Conservation (phyloP, 2,888 invertebrate genomes). For the Drosophila lutescens region DNA sequence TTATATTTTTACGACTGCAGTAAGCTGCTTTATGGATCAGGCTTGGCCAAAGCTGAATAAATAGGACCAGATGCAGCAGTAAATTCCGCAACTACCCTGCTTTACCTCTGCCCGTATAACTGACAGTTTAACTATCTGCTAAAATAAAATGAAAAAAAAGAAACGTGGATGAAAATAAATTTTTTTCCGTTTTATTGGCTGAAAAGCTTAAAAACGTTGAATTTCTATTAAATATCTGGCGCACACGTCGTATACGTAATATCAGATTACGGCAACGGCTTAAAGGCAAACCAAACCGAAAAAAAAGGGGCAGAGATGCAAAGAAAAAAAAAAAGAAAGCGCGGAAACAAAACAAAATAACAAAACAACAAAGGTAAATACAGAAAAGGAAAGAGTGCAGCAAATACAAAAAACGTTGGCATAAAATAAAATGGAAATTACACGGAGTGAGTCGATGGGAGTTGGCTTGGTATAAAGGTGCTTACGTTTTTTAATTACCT, state of each 20-base stretch:
- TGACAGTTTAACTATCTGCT: slow-evolving; percentile 67
- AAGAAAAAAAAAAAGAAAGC: slow-evolving; percentile 29
- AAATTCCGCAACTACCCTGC: slow-evolving; percentile 14
- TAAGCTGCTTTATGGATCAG: slow-evolving; percentile 45
- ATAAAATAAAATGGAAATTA: slow-evolving; percentile 78
- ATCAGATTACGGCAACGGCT: slow-evolving; percentile 74
- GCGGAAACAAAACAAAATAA: slow-evolving; percentile 56
- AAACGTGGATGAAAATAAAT: slow-evolving; percentile 49
- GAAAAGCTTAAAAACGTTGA: slow-evolving; percentile 68
- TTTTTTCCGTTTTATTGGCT: slow-evolving; percentile 61
- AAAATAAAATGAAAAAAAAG: slow-evolving; percentile 19
- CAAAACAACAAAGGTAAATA: slow-evolving; percentile 74
- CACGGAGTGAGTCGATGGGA: slow-evolving; percentile 44
- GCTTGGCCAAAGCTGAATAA: slow-evolving; percentile 39
- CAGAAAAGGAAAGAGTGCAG: slow-evolving; percentile 53
- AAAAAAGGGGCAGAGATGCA: slow-evolving; percentile 10
- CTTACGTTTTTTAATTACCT: slow-evolving; percentile 78
- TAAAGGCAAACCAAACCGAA: slow-evolving; percentile 61
- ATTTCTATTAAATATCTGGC: slow-evolving; percentile 75
- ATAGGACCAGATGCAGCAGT: slow-evolving; percentile 37
- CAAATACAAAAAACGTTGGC: slow-evolving; percentile 67
- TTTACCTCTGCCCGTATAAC: slow-evolving; percentile 24
- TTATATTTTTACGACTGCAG: slow-evolving; percentile 47
- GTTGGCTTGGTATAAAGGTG: slow-evolving; percentile 63
- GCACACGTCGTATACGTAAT: slow-evolving; percentile 76